Evolutionary conservation across 2,113 vertebrate species (phyloP).

Genomic region (Bolborhynchus lineola): DNA sequence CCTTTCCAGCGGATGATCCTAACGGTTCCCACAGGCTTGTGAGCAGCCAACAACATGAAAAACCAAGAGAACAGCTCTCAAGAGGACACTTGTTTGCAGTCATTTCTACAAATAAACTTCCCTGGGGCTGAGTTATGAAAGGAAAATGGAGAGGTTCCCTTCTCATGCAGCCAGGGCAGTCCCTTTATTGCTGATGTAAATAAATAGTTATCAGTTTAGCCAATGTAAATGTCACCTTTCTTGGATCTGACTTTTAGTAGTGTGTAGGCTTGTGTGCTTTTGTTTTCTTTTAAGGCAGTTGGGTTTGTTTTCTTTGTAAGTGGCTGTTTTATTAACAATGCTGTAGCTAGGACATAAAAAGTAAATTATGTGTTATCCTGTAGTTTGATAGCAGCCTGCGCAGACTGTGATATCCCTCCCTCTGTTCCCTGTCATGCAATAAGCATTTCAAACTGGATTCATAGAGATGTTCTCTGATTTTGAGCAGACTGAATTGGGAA

Average conservation of each 20-base stretch:
- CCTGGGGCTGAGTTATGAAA: neutral
- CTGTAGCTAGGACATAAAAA: neutral
- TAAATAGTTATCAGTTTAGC: neutral
- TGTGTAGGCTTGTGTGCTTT: neutral
- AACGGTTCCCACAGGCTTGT: constrained; percentile 4
- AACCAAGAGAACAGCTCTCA: neutral
- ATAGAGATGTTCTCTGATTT: neutral
- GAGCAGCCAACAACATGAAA: constrained; percentile 34
- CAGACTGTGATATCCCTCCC: neutral
- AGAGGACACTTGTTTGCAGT: constrained; percentile 26
- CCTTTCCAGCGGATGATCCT: constrained; percentile 18
- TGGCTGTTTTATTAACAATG: neutral
- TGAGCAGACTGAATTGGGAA: neutral
- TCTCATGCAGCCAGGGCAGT: neutral
- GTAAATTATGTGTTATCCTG: neutral
- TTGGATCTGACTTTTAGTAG: neutral
- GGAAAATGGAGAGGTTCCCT: neutral
- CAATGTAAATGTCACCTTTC: neutral
- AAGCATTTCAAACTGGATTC: neutral
- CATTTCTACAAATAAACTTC: constrained; percentile 29
- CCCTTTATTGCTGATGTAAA: neutral
- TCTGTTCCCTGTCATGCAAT: neutral
- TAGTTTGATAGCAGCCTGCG: neutral
- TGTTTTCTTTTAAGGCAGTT: neutral
- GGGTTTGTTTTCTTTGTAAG: neutral